Evolutionary conservation across 2,888 invertebrate species (phyloP).

Genomic region (Heliconius sara): DNA sequence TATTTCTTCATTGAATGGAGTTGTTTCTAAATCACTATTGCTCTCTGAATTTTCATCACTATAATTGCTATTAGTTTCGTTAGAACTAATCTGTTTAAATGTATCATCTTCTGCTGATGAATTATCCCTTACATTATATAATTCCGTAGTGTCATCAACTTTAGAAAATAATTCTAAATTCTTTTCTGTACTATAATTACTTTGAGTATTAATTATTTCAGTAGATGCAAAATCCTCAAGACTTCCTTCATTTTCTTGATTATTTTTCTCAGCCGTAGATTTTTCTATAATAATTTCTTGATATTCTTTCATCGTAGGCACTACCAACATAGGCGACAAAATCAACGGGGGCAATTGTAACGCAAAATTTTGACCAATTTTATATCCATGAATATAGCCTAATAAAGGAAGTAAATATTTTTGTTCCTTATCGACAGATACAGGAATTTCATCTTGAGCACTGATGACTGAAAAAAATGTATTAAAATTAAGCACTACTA

Average conservation of each 20-base stretch:
- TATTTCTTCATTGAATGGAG: conserved; percentile 35
- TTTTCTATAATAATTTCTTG: conserved; percentile 56
- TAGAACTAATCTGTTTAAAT: conserved; percentile 44
- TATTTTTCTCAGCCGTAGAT: conserved; percentile 50
- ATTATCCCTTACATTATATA: conserved; percentile 24
- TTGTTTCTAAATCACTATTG: conserved; percentile 31
- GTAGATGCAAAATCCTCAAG: conserved; percentile 48
- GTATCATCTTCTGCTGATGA: conserved; percentile 43
- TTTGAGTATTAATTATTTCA: conserved; percentile 45
- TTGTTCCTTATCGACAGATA: conserved; percentile 43
- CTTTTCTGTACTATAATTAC: conserved; percentile 40
- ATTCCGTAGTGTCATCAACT: neutral
- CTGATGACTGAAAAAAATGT: conserved; percentile 51
- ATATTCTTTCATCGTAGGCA: conserved; percentile 57
- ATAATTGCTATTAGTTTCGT: conserved; percentile 19
- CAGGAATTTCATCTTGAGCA: conserved; percentile 31
- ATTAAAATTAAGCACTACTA: conserved; percentile 27
- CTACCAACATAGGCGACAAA: conserved; percentile 55
- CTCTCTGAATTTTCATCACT: conserved; percentile 34
- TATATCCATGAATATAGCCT: conserved; percentile 55
- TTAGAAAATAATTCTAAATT: neutral
- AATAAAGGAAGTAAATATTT: conserved; percentile 54
- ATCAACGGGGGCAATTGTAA: conserved; percentile 52
- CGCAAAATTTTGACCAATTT: conserved; percentile 54
- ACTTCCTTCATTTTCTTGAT: conserved; percentile 51